Base-by-base conservation (phyloP, 2,113 vertebrate genomes). In the Panthera leo region DNA sequence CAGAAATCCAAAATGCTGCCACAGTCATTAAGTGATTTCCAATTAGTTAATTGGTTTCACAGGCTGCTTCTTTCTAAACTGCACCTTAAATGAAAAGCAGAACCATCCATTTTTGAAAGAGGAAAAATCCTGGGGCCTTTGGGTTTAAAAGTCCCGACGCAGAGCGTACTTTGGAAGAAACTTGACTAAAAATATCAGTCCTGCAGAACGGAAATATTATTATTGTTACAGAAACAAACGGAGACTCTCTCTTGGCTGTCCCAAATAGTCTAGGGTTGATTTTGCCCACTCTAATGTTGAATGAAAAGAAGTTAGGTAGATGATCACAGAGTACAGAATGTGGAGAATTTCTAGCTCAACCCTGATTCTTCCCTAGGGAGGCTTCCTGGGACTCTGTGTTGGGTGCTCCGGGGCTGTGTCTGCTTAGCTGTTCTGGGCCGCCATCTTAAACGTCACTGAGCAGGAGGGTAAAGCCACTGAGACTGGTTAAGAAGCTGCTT, bases 31-130 rank as follows among this genome's bases (percentile, higher is more conserved):
- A 98, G 95, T 97, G 97, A 98, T 98, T 98, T 97, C 97, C 97
- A 97, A 98, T 98, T 98, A 98, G 97, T 98, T 98, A 98, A 98
- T 97, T 97, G 97, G 96, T 95, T 98, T 98, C 96, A 92, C 97
- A 96, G 96, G 93, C 96, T 97, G 97, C 89, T 97, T 97, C 97
- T 97, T 95, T 97, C 91, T 65, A 96, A 98, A 94, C 95, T 97
- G 96, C 95, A 95, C 95, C 96, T 98, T 97, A 97, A 97, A 97
- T 90, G 97, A 97, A 97, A 98, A 97, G 97, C 93, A 92, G 95
- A 97, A 96, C 97, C 93, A 95, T 97, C 71, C 95, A 92, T 96
- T 97, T 97, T 84, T 89, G 89, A 94, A 82, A 63, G 93, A 89
- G 83, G 48, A 68, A 96, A 89, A 86, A 84, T 95, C 58, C 89